These are phyloP conservation scores for Nixonia krombeini DNA, from an alignment of 1,140 invertebrate genomes.

Conservation along the genomic window DNA sequence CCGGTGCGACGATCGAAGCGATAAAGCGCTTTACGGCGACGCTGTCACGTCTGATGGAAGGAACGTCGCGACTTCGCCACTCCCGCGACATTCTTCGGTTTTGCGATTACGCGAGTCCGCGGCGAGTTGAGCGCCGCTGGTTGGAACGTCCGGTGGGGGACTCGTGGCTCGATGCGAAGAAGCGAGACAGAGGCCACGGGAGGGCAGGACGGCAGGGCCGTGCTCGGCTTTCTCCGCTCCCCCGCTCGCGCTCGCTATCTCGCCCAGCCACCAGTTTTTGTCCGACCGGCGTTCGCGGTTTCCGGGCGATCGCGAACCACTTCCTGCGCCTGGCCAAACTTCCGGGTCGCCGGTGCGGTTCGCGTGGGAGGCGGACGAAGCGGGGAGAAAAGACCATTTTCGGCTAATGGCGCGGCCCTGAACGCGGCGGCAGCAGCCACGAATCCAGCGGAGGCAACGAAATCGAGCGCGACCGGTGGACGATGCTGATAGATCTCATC, in stretches of 20 bases:
- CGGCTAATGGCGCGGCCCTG: constrained; percentile 18
- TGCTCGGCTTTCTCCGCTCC: constrained; percentile 54
- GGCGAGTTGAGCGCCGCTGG: constrained; percentile 52
- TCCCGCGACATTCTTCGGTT: too few relatives aligned
- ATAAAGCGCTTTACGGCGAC: too few relatives aligned
- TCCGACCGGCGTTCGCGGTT: too few relatives aligned
- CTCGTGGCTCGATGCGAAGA: constrained; percentile 22
- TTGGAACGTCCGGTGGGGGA: constrained; percentile 58
- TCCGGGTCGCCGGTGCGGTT: constrained; percentile 39
- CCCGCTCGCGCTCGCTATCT: constrained; percentile 32
- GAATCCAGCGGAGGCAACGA: background rate
- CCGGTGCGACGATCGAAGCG: too few relatives aligned
- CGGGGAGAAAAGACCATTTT: too few relatives aligned
- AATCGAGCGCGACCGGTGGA: constrained; percentile 26
- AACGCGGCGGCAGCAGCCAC: constrained; percentile 9
- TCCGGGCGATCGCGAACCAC: too few relatives aligned
- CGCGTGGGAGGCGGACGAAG: constrained; percentile 19
- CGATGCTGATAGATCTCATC: constrained; percentile 59
- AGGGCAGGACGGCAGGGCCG: constrained; percentile 59
- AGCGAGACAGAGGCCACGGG: constrained; percentile 42
- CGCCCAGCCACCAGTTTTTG: constrained; percentile 46
- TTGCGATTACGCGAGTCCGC: background rate
- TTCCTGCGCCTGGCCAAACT: too few relatives aligned
- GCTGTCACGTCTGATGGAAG: too few relatives aligned
- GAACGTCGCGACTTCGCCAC: too few relatives aligned